These are phyloP conservation scores for Kryptolebias marmoratus DNA, from an alignment of 2,113 vertebrate species.

Conservation along the genomic window DNA sequence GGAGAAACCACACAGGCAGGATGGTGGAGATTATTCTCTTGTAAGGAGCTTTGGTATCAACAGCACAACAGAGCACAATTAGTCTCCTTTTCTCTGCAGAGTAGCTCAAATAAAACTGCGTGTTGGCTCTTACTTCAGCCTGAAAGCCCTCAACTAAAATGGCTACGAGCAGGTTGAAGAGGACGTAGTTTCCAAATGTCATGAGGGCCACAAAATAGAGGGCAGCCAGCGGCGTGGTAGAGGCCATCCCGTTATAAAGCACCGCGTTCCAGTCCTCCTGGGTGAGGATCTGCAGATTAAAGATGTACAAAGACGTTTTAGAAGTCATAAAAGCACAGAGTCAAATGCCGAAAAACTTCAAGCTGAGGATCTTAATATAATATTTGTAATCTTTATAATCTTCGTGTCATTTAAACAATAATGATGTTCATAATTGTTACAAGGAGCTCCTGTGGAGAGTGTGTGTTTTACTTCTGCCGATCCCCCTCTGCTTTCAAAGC, in stretches of 20 bases:
- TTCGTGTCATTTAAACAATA: constrained; percentile 43
- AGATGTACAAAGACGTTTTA: constrained; percentile 8
- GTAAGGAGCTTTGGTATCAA: constrained; percentile 64
- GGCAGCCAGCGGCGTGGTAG: constrained; percentile 92
- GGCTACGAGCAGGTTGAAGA: constrained; percentile 97
- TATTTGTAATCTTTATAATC: constrained; percentile 44
- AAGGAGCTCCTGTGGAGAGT: constrained; percentile 43
- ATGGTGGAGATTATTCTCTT: constrained; percentile 63
- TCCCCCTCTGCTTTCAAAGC: constrained; percentile 31
- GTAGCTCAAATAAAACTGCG: constrained; percentile 35
- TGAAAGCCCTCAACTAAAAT: constrained; percentile 98
- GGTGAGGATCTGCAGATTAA: constrained; percentile 87
- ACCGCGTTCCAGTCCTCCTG: constrained; percentile 99
- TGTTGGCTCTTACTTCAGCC: constrained; percentile 79
- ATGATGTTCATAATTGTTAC: constrained; percentile 63
- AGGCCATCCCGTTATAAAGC: constrained; percentile 97
- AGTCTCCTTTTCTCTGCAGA: constrained; percentile 35
- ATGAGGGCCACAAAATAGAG: constrained; percentile 98
- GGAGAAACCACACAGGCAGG: constrained; percentile 53
- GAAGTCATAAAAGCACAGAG: background rate
- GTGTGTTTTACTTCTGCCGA: constrained; percentile 44
- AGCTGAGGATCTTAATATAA: constrained; percentile 17
- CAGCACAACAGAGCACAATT: constrained; percentile 53
- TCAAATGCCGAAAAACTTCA: background rate
- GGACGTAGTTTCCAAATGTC: constrained; percentile 98